Evolutionary conservation across 2,797 vertebrate genomes (phyloP).

Genomic region (Coregonus sp.): DNA sequence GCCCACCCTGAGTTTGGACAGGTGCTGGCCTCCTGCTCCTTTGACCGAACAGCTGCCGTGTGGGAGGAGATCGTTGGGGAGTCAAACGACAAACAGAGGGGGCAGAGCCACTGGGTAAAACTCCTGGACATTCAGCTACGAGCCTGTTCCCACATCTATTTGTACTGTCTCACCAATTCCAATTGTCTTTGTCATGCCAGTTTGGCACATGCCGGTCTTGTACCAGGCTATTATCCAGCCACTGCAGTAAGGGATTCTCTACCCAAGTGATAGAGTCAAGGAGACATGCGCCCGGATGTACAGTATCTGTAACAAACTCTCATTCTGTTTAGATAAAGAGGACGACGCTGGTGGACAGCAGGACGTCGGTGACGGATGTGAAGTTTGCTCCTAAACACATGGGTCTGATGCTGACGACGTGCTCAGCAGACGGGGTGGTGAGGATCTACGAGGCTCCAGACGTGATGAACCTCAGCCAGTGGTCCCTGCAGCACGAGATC

Average conservation of each 20-base stretch:
- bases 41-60: constrained; percentile 94
- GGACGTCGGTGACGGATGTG: constrained; percentile 97
- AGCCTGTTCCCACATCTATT: background rate
- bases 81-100: constrained; percentile 96
- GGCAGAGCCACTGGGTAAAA: constrained; percentile 96
- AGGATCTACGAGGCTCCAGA: constrained; percentile 97
- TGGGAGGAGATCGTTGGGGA: constrained; percentile 99
- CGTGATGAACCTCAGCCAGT: constrained; percentile 98
- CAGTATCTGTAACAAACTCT: background rate
- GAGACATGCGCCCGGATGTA: background rate
- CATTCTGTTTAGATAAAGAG: constrained; percentile 86
- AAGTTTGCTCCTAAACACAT: constrained; percentile 99
- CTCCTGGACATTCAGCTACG: background rate
- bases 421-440: constrained; percentile 94
- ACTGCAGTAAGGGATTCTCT: background rate
- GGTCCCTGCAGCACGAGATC: constrained; percentile 97
- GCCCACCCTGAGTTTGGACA: constrained; percentile 99
- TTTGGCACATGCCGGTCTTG: background rate
- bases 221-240: background rate
- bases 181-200: background rate
- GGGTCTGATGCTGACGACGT: constrained; percentile 96
- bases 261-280: background rate
- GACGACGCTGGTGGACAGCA: constrained; percentile 95
- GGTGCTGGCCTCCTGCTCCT: constrained; percentile 94
- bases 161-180: background rate